Evolutionary conservation across 2,113 vertebrate species (phyloP).

Genomic region (Plestiodon gilberti): DNA sequence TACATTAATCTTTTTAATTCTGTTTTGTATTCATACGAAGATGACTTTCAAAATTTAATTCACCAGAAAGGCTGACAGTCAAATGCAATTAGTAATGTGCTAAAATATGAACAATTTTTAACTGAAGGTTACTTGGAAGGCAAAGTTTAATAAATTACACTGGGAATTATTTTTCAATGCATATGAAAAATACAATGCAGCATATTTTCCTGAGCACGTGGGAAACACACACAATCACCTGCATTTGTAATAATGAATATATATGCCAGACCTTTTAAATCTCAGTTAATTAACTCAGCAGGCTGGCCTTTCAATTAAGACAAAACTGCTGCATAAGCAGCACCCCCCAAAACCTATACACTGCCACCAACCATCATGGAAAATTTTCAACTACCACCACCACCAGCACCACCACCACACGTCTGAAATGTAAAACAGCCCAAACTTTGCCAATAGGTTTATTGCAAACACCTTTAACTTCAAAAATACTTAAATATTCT

Average conservation of each 20-base stretch:
- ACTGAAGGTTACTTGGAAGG: conserved; percentile 38
- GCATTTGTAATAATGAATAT: conserved; percentile 36
- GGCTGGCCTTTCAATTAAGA: conserved; percentile 21
- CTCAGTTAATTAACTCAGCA: conserved; percentile 40
- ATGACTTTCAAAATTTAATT: conserved; percentile 48
- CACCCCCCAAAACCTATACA: neutral
- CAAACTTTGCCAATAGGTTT: neutral
- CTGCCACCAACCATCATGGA: conserved; percentile 1
- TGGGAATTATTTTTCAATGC: conserved; percentile 37
- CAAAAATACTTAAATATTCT: neutral
- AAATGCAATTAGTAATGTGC: conserved; percentile 56
- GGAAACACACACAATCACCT: conserved; percentile 31
- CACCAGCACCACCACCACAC: too few relatives aligned
- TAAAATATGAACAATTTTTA: conserved; percentile 47
- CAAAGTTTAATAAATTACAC: conserved; percentile 39
- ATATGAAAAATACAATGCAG: conserved; percentile 18
- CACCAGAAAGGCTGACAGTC: conserved; percentile 40
- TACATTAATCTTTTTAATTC: conserved; percentile 42
- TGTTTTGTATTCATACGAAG: conserved; percentile 42
- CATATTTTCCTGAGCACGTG: conserved; percentile 37
- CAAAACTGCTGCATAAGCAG: conserved; percentile 6
- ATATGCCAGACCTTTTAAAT: conserved; percentile 32
- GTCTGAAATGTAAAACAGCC: neutral
- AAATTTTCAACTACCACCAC: neutral
- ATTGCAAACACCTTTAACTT: neutral